These are phyloP conservation scores for Brachionus koreanus DNA, from an alignment of 1,140 invertebrate species.

Conservation along the genomic window DNA sequence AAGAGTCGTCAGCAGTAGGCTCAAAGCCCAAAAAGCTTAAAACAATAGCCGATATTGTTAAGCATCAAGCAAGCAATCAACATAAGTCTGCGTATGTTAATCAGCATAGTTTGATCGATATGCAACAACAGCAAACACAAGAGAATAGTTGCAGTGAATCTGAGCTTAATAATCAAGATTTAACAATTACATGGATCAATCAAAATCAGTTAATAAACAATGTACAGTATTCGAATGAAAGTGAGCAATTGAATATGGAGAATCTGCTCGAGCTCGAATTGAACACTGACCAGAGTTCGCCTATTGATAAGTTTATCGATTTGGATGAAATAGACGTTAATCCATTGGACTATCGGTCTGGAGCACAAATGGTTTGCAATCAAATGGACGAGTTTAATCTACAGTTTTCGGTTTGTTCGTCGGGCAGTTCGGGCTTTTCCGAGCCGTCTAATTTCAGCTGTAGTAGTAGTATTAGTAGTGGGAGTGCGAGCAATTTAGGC, in stretches of 20 bases:
- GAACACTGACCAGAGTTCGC: not conserved
- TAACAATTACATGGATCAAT: slow-evolving; percentile 27
- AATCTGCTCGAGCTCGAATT: not conserved
- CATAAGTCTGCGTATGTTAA: not conserved
- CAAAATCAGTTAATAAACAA: not conserved
- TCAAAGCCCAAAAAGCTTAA: not conserved
- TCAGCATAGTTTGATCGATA: not conserved
- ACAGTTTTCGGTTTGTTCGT: slow-evolving; percentile 22
- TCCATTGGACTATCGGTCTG: not conserved
- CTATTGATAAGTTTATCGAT: slow-evolving; percentile 12
- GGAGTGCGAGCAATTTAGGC: not conserved
- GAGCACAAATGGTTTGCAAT: not conserved
- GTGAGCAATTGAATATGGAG: not conserved
- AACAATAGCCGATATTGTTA: slow-evolving; percentile 26
- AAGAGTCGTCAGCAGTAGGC: not conserved
- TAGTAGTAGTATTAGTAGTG: slow-evolving; percentile 13
- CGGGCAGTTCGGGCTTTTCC: not conserved
- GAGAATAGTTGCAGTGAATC: not conserved
- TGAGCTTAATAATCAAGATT: not conserved
- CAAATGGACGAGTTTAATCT: slow-evolving; percentile 34
- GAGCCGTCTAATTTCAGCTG: slow-evolving; percentile 23
- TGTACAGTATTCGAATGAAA: not conserved
- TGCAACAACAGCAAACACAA: not conserved
- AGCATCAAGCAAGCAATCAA: not conserved
- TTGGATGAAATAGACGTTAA: slow-evolving; percentile 16